Base-by-base conservation (phyloP, 2,888 invertebrate species). In the Pammene aurita region DNA sequence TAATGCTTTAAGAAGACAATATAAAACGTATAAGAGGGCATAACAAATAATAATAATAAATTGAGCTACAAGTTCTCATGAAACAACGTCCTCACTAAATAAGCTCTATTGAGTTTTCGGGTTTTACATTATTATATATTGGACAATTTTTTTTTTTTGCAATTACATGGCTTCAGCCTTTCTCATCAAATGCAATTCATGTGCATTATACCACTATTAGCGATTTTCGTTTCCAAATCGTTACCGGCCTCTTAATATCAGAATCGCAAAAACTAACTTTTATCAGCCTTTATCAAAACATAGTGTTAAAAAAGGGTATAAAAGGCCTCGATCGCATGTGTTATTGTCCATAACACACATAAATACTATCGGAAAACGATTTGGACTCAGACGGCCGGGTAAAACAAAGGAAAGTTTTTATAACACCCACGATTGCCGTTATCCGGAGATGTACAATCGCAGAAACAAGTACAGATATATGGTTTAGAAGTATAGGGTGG, bases 351-450 rank as follows among this genome's bases (percentile, higher is more conserved):
- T 88, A 86, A 87, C 85, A 84, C 82, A 87, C 84, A 86, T 65
- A 84, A 88, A 85, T 84, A 83, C 80, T 90, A 90, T 90, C 79
- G 89, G 89, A 89, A 90, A 90, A 89, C 90, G 86, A 90, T 90
- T 89, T 84, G 79, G 78, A 79, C 80, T 84, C 84, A 83, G 85
- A 84, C 83, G 82, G 76, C 76, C 75, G 80, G 77, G 81, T 86
- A 84, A 89, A 87, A 90, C 88, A 89, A 88, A 87, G 84, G 85
- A 85, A 87, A 88, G 76, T 88, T 89, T 89, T 86, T 89, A 85
- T 86, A 85, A 81, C 85, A 79, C 79, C 77, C 80, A 72, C 77
- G 78, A 83, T 81, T 78, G 83, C 80, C 79, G 81, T 75, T 81
- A 84, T 78, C 80, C 80, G 75, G 63, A 71, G 76, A 70, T 76